phyloP scores from a whole-genome alignment of 2,797 vertebrate species.

The Ibycter americanus region DNA sequence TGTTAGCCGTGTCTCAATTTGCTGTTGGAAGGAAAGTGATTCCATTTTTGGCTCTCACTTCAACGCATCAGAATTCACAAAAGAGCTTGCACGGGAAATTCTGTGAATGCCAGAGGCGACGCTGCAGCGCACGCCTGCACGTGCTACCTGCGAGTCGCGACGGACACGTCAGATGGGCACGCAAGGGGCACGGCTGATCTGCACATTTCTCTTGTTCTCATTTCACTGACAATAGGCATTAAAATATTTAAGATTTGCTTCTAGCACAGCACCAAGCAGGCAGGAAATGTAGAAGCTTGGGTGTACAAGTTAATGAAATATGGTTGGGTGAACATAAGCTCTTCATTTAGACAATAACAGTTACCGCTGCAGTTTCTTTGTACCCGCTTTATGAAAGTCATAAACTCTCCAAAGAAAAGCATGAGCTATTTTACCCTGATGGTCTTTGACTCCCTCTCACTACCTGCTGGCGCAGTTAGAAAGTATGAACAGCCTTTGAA shows the following conservation, averaged over 20 bases:
- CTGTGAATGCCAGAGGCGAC: fast-evolving
- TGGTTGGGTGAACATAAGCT: slow-evolving; percentile 69
- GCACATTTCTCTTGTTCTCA: background rate
- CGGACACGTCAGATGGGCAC: background rate
- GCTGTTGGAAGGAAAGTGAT: background rate
- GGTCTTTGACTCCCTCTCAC: slow-evolving; percentile 61
- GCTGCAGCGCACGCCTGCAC: fast-evolving
- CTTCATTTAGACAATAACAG: slow-evolving; percentile 68
- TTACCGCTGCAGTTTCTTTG: slow-evolving; percentile 47
- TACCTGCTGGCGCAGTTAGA: slow-evolving; percentile 74
- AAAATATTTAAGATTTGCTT: slow-evolving; percentile 23
- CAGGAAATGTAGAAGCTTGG: slow-evolving; percentile 55
- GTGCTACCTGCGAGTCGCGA: fast-evolving
- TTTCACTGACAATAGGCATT: background rate
- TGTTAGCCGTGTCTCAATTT: background rate
- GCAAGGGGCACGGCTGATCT: background rate
- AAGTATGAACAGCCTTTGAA: slow-evolving; percentile 83
- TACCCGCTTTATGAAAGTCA: slow-evolving; percentile 68
- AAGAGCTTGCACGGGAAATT: fast-evolving
- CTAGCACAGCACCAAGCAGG: background rate
- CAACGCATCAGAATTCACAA: background rate
- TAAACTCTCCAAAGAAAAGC: slow-evolving; percentile 64
- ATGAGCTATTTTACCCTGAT: slow-evolving; percentile 38
- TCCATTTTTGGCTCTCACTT: background rate
- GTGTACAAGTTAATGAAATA: slow-evolving; percentile 70